These are phyloP conservation scores for Diplosoma virens DNA, from an alignment of 23 tunicate genomes.

Conservation along the genomic window DNA sequence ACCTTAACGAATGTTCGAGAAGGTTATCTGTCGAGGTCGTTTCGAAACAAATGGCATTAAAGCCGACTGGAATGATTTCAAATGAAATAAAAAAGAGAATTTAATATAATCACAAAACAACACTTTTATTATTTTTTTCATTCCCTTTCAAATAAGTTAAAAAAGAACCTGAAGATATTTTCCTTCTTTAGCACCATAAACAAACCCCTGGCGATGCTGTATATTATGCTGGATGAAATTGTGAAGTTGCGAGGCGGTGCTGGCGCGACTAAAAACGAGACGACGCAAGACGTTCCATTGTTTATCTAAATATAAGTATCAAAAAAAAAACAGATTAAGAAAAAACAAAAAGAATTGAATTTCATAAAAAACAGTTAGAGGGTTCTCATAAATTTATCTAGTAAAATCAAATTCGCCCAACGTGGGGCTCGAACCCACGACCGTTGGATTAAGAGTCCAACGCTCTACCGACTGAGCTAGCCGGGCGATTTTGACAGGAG, in stretches of 20 bases:
- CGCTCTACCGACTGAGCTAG: conserved; percentile 54
- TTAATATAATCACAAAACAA: too few relatives aligned
- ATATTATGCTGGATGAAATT: conserved; percentile 81
- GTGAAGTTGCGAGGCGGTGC: conserved; percentile 83
- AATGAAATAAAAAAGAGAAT: too few relatives aligned
- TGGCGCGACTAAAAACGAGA: conserved; percentile 79
- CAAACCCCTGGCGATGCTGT: conserved; percentile 91
- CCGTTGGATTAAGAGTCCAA: conserved; percentile 54
- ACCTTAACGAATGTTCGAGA: too few relatives aligned
- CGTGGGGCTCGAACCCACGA: conserved; percentile 48
- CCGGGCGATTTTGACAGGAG: conserved; percentile 65
- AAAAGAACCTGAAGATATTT: conserved; percentile 82
- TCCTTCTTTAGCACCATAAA: conserved; percentile 88
- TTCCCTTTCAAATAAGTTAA: too few relatives aligned
- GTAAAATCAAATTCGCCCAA: conserved; percentile 24
- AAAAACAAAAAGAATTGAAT: too few relatives aligned
- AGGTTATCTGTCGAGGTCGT: too few relatives aligned
- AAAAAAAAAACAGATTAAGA: neutral
- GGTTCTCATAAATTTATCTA: too few relatives aligned
- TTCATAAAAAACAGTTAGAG: too few relatives aligned
- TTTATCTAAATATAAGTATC: conserved; percentile 44
- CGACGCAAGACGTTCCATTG: conserved; percentile 60
- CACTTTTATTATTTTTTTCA: too few relatives aligned
- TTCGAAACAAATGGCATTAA: too few relatives aligned
- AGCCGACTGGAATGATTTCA: too few relatives aligned